phyloP scores from a whole-genome alignment of 1,140 invertebrate genomes.

The Euura lappo region DNA sequence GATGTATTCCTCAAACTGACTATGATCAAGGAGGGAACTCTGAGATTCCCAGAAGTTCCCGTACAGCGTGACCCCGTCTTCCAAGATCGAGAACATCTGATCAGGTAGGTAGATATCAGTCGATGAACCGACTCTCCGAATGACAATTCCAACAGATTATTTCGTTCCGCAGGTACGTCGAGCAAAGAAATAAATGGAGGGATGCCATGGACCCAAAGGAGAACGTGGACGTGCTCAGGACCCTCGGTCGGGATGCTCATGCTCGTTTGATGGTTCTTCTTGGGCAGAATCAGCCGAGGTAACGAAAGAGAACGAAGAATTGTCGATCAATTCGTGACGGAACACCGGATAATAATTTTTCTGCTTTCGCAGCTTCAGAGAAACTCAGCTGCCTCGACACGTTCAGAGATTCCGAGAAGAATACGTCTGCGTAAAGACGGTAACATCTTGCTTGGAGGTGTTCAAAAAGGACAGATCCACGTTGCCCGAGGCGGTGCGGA shows the following conservation, averaged over 20 bases:
- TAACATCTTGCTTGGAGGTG: conserved; percentile 42
- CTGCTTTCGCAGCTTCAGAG: conserved; percentile 24
- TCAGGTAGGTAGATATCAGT: conserved; percentile 27
- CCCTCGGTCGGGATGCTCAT: neutral
- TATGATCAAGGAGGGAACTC: conserved; percentile 34
- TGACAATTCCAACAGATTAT: neutral
- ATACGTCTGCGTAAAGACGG: conserved; percentile 48
- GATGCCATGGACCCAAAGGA: neutral
- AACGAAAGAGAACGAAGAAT: neutral
- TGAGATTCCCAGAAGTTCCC: conserved; percentile 36
- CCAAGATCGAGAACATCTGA: conserved; percentile 37
- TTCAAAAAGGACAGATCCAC: conserved; percentile 47
- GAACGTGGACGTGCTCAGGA: neutral
- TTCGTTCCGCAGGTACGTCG: neutral
- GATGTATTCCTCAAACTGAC: conserved; percentile 40
- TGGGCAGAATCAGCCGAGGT: neutral
- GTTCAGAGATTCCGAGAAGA: conserved; percentile 40
- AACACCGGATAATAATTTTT: conserved; percentile 10
- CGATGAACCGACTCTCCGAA: too few relatives aligned
- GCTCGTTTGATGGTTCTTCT: neutral
- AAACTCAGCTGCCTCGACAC: conserved; percentile 39
- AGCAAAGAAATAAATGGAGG: neutral
- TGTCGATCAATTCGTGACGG: too few relatives aligned
- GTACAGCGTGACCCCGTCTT: conserved; percentile 47
- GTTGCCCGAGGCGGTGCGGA: conserved; percentile 27